Base-by-base conservation (phyloP, 2,797 vertebrate genomes). In the Crypturellus tataupa region DNA sequence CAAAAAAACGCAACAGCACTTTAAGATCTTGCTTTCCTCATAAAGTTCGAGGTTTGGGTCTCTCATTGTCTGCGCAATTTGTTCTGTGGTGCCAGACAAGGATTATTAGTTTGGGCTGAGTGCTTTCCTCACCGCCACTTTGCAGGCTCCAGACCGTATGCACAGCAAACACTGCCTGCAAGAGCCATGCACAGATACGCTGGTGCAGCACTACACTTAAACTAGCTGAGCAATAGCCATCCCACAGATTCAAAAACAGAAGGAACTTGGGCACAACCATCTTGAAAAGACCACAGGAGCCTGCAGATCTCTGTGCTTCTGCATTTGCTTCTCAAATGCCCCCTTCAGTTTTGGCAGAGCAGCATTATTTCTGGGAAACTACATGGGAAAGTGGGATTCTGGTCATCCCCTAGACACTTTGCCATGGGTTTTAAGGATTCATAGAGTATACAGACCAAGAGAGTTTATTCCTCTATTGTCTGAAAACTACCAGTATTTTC, bases 1-100 rank as follows among this genome's bases (percentile, higher is more conserved):
- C 85, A 94, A 73, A 93, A 83, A 87, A 56, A 71, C 82, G 59
- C 81, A 87, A 64, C 49, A 72, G 69, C 9, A 4, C 40, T 91
- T 94, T 37, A 85, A 53, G 79, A 55, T 85, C 46, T 55, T 91
- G 79, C 69, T 76, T 89, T 87, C 39, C 68, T 58, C 81, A 35
- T 80, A 80, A 92, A 78, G 75, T 12, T 82, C 60, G 77, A 64
- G 42, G 31, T 94, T 87, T 3, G 3, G 72, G 72, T 70, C 72
- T 91, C 79, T 91, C 40, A 40, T 60, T 62, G 82, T 76, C 94
- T 18, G 21, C 64, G 58, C 62, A 72, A 8, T 75, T 85, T 42
- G n/a, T 15, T 19, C 4, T 80, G 65, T 68, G 6, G 72, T 95
- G 89, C 85, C 91, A 91, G 80, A 56, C 23, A 69, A 37, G 29